A percentile compares a stretch with the other conserved stretches of the same genome.
These are phyloP conservation scores for Dasyprocta punctata DNA, from an alignment of 2,113 vertebrate species.

Conservation along the genomic window DNA sequence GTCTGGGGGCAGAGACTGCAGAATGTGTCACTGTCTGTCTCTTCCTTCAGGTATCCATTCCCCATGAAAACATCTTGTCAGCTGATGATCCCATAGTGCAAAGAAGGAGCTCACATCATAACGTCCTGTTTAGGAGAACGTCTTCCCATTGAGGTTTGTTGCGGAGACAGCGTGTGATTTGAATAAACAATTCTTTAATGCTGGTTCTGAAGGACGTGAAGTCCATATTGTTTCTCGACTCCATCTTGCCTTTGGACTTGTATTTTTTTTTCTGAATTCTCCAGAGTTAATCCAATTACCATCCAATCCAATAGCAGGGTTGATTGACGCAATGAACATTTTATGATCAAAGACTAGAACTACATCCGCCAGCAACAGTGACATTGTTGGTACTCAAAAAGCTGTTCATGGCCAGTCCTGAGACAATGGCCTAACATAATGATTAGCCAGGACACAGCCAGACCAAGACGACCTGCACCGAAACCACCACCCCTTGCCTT, in stretches of 20 bases:
- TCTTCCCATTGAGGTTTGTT: background rate
- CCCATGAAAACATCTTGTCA: slow-evolving; percentile 22
- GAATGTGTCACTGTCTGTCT: background rate
- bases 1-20: background rate
- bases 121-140: background rate
- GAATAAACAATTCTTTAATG: background rate
- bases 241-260: background rate
- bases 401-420: background rate
- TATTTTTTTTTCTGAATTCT: background rate
- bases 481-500: background rate
- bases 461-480: background rate
- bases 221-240: background rate
- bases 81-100: background rate
- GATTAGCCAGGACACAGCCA: background rate
- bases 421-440: background rate
- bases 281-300: background rate
- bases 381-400: background rate
- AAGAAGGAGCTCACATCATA: background rate
- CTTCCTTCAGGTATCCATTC: background rate
- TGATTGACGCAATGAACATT: background rate
- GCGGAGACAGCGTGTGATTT: background rate
- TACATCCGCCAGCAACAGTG: background rate
- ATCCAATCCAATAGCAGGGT: too few relatives aligned
- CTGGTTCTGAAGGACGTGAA: background rate
- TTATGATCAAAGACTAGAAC: background rate